Conservation (phyloP, 2,888 invertebrate species). For the Fissipunctia ypsillon region DNA sequence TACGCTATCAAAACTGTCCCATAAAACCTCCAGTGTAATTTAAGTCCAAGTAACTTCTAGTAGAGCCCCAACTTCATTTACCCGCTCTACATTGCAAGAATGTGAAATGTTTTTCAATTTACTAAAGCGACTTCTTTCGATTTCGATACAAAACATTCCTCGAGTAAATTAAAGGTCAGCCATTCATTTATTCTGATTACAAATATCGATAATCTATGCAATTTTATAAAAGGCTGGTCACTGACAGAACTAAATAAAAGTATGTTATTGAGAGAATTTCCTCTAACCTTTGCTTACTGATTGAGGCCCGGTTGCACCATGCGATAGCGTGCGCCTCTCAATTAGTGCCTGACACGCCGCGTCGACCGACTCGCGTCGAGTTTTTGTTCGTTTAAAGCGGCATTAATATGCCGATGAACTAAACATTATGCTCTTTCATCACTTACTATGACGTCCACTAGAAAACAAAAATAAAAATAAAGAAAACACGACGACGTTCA, state of each 20-base stretch:
- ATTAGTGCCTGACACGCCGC: slow-evolving; percentile 86
- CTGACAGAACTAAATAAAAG: slow-evolving; percentile 68
- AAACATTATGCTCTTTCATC: slow-evolving; percentile 81
- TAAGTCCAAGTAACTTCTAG: slow-evolving; percentile 24
- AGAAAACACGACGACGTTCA: slow-evolving; percentile 48
- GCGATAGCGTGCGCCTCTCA: slow-evolving; percentile 87
- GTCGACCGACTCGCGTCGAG: slow-evolving; percentile 80
- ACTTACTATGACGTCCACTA: slow-evolving; percentile 66
- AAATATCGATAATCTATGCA: slow-evolving; percentile 56
- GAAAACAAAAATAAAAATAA: slow-evolving; percentile 54
- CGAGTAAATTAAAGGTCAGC: slow-evolving; percentile 48
- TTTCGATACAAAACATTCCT: slow-evolving; percentile 40
- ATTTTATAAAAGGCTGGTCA: slow-evolving; percentile 62
- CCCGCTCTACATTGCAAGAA: slow-evolving; percentile 15
- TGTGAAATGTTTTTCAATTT: slow-evolving; percentile 46
- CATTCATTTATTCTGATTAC: slow-evolving; percentile 47
- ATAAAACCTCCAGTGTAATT: slow-evolving; percentile 34
- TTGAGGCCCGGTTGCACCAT: slow-evolving; percentile 77
- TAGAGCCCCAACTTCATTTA: slow-evolving; percentile 26
- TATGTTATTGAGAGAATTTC: slow-evolving; percentile 74
- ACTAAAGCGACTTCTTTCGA: slow-evolving; percentile 30
- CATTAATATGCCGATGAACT: slow-evolving; percentile 85
- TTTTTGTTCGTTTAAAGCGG: slow-evolving; percentile 85
- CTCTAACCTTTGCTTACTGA: slow-evolving; percentile 78
- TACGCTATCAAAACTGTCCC: slow-evolving; percentile 28